phyloP scores from a whole-genome alignment of 1,140 invertebrate species.

The Brachionus rubens region DNA sequence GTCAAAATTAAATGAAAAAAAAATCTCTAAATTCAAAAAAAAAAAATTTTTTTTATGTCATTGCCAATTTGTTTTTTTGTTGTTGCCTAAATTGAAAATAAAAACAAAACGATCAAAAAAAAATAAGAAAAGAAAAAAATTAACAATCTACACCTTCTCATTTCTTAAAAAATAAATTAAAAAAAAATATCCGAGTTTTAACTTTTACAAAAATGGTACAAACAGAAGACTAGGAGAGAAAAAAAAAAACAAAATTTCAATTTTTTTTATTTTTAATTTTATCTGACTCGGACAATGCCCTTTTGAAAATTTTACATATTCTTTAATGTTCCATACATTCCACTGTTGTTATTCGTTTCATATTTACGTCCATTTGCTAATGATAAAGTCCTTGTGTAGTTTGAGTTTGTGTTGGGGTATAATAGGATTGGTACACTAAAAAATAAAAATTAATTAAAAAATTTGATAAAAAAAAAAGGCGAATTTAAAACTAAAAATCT shows the following conservation, averaged over 20 bases:
- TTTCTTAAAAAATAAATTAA: too few relatives aligned
- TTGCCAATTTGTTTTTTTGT: too few relatives aligned
- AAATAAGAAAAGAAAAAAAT: too few relatives aligned
- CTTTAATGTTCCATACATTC: conserved; percentile 32
- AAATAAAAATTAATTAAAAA: neutral
- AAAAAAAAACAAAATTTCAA: neutral
- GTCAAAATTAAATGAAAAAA: too few relatives aligned
- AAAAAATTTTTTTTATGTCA: too few relatives aligned
- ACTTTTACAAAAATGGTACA: conserved; percentile 40
- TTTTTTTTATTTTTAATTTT: neutral
- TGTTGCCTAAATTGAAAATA: too few relatives aligned
- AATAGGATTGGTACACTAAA: conserved; percentile 39
- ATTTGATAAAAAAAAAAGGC: neutral
- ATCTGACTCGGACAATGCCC: conserved; percentile 6
- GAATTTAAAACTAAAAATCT: too few relatives aligned
- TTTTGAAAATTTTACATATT: conserved; percentile 14
- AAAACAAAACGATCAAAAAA: too few relatives aligned
- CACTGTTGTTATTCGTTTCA: conserved; percentile 22
- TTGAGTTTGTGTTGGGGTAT: conserved; percentile 41
- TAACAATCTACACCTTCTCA: too few relatives aligned
- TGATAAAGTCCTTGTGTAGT: conserved; percentile 32
- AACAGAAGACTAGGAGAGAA: conserved; percentile 27
- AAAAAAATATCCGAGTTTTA: too few relatives aligned
- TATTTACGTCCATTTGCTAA: conserved; percentile 7
- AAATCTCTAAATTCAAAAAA: too few relatives aligned